Percentiles rank a stretch among this genome's conserved stretches.
phyloP scores from a whole-genome alignment of 2,113 vertebrate genomes.

The Catagonus wagneri region DNA sequence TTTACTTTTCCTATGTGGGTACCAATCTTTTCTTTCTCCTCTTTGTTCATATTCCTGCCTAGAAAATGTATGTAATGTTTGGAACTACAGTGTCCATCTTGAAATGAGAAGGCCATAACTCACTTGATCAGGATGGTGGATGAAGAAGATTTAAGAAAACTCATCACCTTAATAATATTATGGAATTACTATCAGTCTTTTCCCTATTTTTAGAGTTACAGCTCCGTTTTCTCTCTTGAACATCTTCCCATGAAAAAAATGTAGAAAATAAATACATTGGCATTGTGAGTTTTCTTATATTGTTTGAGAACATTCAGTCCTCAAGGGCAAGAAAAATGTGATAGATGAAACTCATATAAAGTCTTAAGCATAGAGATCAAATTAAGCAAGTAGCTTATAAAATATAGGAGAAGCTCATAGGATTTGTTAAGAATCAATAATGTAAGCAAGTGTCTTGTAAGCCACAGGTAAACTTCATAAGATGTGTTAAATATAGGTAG shows the following conservation, averaged over 20 bases:
- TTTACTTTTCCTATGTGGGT: background rate
- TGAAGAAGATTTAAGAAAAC: background rate
- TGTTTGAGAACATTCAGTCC: background rate
- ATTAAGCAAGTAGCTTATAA: background rate
- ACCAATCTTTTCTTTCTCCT: background rate
- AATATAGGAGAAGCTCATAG: background rate
- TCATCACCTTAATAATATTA: background rate
- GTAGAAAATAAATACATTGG: conserved; percentile 1
- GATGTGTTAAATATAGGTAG: background rate
- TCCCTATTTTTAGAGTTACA: background rate
- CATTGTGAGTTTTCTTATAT: background rate
- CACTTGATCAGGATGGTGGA: background rate
- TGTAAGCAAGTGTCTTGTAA: conserved; percentile 29
- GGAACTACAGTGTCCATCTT: background rate
- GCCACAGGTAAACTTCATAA: background rate
- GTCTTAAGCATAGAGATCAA: background rate
- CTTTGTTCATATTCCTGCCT: background rate
- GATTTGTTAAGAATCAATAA: conserved; percentile 36
- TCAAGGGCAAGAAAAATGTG: background rate
- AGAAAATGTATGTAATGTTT: background rate
- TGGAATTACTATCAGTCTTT: background rate
- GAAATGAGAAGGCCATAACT: conserved; percentile 17
- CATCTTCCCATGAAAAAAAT: background rate
- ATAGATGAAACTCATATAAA: background rate
- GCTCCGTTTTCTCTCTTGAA: background rate